phyloP scores from a whole-genome alignment of 2,113 vertebrate species.

The Daubentonia madagascariensis region DNA sequence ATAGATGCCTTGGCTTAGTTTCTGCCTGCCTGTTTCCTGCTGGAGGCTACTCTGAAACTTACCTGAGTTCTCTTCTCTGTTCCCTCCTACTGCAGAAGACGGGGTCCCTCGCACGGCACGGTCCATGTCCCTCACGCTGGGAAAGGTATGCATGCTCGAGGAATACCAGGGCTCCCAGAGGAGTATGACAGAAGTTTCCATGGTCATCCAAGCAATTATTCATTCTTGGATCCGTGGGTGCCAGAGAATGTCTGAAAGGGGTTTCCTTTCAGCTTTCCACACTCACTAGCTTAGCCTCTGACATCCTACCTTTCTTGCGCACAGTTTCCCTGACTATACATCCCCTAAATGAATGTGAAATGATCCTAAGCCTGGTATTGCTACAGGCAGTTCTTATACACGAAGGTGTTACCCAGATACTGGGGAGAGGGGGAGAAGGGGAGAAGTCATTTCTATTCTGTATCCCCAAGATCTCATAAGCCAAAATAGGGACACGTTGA shows the following conservation, averaged over 20 bases:
- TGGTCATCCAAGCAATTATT: not conserved
- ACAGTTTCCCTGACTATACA: not conserved
- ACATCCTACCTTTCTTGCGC: not conserved
- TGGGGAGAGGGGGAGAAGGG: not conserved
- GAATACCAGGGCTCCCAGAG: not conserved
- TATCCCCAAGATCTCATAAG: not conserved
- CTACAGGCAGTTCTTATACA: not conserved
- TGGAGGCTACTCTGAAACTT: slow-evolving; percentile 7
- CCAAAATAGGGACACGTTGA: not conserved
- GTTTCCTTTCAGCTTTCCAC: not conserved
- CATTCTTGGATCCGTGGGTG: not conserved
- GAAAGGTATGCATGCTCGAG: slow-evolving; percentile 89
- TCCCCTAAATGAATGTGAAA: not conserved
- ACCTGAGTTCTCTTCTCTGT: slow-evolving; percentile 52
- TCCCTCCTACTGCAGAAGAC: slow-evolving; percentile 88
- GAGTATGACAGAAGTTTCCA: not conserved
- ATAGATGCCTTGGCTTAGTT: not conserved
- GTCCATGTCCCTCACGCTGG: slow-evolving; percentile 95
- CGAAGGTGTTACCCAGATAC: not conserved
- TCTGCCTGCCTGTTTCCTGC: not conserved
- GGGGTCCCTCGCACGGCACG: slow-evolving; percentile 92
- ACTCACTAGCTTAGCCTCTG: not conserved
- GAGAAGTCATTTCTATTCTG: not conserved
- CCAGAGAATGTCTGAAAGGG: not conserved
- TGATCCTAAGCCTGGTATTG: not conserved